phyloP scores from a whole-genome alignment of 23 tunicate genomes.

The Phallusia fumigata region DNA sequence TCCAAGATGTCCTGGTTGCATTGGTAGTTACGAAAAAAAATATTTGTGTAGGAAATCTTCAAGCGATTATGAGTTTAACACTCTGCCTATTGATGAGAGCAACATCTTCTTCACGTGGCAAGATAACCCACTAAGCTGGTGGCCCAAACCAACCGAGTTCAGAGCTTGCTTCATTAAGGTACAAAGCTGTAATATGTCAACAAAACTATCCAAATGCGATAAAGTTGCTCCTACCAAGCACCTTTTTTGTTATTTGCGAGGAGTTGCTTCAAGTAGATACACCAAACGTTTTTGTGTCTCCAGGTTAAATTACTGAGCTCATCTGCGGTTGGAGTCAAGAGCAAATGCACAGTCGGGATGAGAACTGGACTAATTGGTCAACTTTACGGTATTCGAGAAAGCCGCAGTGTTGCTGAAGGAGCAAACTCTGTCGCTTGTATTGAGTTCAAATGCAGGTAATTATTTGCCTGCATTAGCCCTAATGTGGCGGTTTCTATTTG shows the following conservation, averaged over 20 bases:
- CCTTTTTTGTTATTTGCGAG: too few species aligned
- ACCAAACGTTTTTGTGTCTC: background rate
- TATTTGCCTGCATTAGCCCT: background rate
- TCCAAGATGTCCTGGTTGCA: too few species aligned
- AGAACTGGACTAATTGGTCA: constrained; percentile 19
- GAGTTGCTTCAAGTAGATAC: too few species aligned
- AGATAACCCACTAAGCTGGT: constrained; percentile 63
- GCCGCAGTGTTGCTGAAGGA: constrained; percentile 15
- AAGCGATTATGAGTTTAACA: constrained; percentile 51
- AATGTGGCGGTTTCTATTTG: background rate
- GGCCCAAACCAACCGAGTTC: constrained; percentile 50
- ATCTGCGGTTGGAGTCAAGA: background rate
- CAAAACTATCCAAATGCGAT: background rate
- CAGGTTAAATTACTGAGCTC: constrained; percentile 39
- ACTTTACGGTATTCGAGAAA: constrained; percentile 72
- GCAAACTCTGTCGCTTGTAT: constrained; percentile 44
- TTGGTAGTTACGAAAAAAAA: too few species aligned
- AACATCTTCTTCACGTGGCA: constrained; percentile 81
- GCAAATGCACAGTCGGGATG: constrained; percentile 31
- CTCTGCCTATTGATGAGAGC: constrained; percentile 60
- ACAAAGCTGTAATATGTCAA: background rate
- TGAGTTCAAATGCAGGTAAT: constrained; percentile 76
- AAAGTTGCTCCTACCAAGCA: too few species aligned
- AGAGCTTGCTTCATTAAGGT: constrained; percentile 67
- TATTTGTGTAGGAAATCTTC: constrained; percentile 9